These are phyloP conservation scores for Melieria picta DNA, from an alignment of 2,888 invertebrate genomes.

Conservation along the genomic window DNA sequence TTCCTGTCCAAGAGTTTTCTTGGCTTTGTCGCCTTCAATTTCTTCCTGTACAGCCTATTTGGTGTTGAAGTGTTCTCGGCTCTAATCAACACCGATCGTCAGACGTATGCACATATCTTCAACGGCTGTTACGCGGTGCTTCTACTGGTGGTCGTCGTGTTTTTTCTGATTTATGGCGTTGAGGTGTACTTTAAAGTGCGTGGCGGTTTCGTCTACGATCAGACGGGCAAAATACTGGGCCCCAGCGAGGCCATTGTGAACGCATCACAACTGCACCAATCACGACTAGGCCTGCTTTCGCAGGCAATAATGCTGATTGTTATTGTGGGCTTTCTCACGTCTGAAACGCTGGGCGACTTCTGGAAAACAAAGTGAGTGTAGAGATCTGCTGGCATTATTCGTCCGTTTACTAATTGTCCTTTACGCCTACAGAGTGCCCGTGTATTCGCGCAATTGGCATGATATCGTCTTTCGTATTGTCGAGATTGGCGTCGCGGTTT, in stretches of 20 bases:
- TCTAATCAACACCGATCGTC: constrained; percentile 59
- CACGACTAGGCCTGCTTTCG: constrained; percentile 85
- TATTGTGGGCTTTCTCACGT: constrained; percentile 88
- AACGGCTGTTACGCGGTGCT: constrained; percentile 93
- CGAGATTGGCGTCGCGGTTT: constrained; percentile 92
- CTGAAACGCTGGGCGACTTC: constrained; percentile 90
- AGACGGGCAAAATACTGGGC: constrained; percentile 72
- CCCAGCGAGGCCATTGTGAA: constrained; percentile 72
- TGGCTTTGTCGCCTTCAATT: constrained; percentile 89
- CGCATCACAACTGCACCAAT: constrained; percentile 90
- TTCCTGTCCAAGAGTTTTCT: constrained; percentile 92
- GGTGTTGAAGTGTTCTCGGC: constrained; percentile 73
- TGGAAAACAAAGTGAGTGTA: constrained; percentile 88
- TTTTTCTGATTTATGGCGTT: constrained; percentile 93
- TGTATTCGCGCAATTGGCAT: constrained; percentile 91
- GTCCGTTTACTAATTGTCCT: neutral
- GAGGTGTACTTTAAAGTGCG: constrained; percentile 94
- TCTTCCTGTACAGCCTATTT: constrained; percentile 86
- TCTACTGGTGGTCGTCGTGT: constrained; percentile 87
- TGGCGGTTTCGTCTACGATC: constrained; percentile 84
- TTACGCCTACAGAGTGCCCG: constrained; percentile 74
- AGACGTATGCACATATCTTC: constrained; percentile 83
- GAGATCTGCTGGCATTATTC: neutral
- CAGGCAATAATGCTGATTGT: constrained; percentile 92
- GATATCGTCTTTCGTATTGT: constrained; percentile 90